phyloP scores from a whole-genome alignment of 1,140 invertebrate genomes.

The Drosophila trapezifrons region DNA sequence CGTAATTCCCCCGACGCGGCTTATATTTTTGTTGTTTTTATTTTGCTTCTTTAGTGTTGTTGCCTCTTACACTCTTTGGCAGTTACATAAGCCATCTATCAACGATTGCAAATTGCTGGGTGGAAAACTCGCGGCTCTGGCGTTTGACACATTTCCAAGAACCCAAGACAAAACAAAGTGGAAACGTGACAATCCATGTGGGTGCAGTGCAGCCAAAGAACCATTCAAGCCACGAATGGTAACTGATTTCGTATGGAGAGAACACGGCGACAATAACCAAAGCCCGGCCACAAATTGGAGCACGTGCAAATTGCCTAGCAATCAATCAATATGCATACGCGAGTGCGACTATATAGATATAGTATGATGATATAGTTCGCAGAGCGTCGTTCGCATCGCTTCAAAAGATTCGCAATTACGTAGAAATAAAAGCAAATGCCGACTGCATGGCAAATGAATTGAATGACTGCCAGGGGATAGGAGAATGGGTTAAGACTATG shows the following conservation, averaged over 20 bases:
- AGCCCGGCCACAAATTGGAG: conserved; percentile 57
- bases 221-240: not conserved
- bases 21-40: conserved; percentile 7
- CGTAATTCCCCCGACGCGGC: conserved; percentile 35
- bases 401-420: conserved; percentile 70
- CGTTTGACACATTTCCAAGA: conserved; percentile 47
- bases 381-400: conserved; percentile 54
- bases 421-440: conserved; percentile 73
- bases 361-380: conserved; percentile 68
- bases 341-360: conserved; percentile 29
- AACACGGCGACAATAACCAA: conserved; percentile 40
- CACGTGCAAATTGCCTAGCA: conserved; percentile 62
- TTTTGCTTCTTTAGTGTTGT: conserved; percentile 6
- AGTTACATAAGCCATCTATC: conserved; percentile 61
- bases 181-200: conserved; percentile 54
- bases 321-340: conserved; percentile 71
- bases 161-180: conserved; percentile 21
- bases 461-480: conserved; percentile 24
- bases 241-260: conserved; percentile 53
- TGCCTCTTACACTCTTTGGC: conserved; percentile 34
- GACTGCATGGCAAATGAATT: conserved; percentile 65
- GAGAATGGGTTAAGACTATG: conserved; percentile 1
- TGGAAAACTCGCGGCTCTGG: conserved; percentile 36
- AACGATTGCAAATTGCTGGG: conserved; percentile 39
- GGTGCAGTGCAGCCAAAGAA: conserved; percentile 45